Conservation (phyloP, 2,797 vertebrate genomes). For the Argyrosomus regius region DNA sequence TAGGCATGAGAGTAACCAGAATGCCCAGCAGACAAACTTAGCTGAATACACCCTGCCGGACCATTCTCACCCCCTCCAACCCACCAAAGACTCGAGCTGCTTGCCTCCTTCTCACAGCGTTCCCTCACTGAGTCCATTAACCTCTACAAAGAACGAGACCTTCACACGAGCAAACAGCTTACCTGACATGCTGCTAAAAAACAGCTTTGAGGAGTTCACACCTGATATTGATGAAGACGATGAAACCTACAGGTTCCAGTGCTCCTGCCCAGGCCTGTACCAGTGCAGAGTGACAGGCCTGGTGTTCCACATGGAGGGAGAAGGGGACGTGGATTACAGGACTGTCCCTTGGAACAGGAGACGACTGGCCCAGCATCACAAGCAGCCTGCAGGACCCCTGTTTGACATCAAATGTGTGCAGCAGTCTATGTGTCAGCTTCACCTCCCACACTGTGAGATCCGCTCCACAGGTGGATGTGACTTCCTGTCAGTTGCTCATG, state of each 20-base stretch:
- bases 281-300: slow-evolving; percentile 47
- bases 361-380: not conserved
- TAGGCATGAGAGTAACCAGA: too few relatives aligned
- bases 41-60: not conserved
- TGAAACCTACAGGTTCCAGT: slow-evolving; percentile 31
- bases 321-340: slow-evolving; percentile 13
- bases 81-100: not conserved
- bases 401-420: slow-evolving; percentile 33
- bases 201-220: slow-evolving; percentile 34
- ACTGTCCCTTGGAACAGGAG: too few relatives aligned
- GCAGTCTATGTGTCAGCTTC: slow-evolving; percentile 41
- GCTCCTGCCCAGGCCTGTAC: slow-evolving; percentile 30
- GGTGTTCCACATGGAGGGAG: slow-evolving; percentile 51
- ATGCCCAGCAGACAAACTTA: too few relatives aligned
- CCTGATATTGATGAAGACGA: slow-evolving; percentile 20
- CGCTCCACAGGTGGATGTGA: slow-evolving; percentile 2
- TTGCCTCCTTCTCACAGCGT: slow-evolving; percentile 1
- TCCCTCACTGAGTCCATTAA: not conserved
- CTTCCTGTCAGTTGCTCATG: too few relatives aligned
- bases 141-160: not conserved
- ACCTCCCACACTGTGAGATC: slow-evolving; percentile 63
- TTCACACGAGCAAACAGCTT: not conserved
- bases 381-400: slow-evolving; percentile 56
- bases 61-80: not conserved
- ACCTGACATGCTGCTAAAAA: not conserved